These are phyloP conservation scores for Mixornis gularis DNA, from an alignment of 2,113 vertebrate species.

Conservation along the genomic window DNA sequence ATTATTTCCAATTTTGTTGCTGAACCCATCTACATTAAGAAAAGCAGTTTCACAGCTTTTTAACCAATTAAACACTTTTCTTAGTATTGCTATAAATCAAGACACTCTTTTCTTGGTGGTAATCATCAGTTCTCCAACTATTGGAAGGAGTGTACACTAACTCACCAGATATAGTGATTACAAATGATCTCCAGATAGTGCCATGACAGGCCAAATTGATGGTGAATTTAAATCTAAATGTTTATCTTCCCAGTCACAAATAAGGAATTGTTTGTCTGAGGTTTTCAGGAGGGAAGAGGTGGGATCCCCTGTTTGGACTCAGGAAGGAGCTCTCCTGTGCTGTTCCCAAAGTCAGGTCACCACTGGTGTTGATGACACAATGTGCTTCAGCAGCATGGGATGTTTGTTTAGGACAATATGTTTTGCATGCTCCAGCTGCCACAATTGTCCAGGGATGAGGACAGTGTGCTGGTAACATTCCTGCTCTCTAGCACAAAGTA, in stretches of 20 bases:
- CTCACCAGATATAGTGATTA: not conserved
- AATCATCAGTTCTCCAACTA: not conserved
- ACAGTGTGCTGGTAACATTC: not conserved
- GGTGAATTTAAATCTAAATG: not conserved
- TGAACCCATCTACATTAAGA: conserved; percentile 4
- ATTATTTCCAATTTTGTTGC: conserved; percentile 11
- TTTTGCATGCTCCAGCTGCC: not conserved
- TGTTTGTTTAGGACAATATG: not conserved
- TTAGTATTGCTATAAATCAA: conserved; percentile 21
- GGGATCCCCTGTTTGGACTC: not conserved
- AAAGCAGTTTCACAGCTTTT: conserved; percentile 25
- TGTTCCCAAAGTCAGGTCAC: not conserved
- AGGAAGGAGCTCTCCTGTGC: not conserved
- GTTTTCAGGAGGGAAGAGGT: not conserved
- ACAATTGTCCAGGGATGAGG: not conserved
- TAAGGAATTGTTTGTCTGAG: not conserved
- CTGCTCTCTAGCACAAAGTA: not conserved
- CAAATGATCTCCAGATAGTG: conserved; percentile 46
- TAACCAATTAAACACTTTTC: not conserved
- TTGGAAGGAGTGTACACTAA: not conserved
- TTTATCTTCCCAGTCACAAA: not conserved
- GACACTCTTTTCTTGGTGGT: not conserved
- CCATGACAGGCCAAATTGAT: not conserved
- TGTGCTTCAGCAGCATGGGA: not conserved
- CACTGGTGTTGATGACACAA: fast-evolving